A percentile compares a stretch with the other conserved stretches of the same genome.
Evolutionary conservation across 2,797 vertebrate species (phyloP).

Genomic region (Clarias fuscus): DNA sequence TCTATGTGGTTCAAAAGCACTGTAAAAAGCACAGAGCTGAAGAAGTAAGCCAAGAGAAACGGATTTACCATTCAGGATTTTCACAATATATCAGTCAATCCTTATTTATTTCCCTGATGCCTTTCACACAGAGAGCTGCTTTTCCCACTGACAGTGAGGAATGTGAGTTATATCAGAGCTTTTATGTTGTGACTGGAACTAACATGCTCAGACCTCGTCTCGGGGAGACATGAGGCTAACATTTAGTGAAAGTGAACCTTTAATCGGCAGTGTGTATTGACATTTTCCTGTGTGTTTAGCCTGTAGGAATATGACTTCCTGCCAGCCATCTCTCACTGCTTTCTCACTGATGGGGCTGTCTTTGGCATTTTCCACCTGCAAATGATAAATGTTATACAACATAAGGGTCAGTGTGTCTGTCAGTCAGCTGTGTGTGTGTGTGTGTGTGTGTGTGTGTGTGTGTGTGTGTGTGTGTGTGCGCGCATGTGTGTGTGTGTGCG

Average conservation of each 20-base stretch:
- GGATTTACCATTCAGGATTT: neutral
- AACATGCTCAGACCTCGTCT: neutral
- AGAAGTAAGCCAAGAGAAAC: neutral
- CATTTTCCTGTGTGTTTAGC: conserved; percentile 45
- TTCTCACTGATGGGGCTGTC: conserved; percentile 3
- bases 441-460: neutral
- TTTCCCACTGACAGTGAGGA: neutral
- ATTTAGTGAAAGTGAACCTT: conserved; percentile 37
- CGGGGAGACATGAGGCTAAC: neutral
- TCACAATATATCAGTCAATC: neutral
- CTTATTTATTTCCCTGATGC: neutral
- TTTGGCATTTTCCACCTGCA: neutral
- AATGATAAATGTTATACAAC: neutral
- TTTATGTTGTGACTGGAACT: conserved; percentile 2
- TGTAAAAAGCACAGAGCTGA: neutral
- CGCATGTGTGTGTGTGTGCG: neutral
- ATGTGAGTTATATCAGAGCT: too few relatives aligned
- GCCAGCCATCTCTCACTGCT: conserved; percentile 12
- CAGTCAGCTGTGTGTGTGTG: neutral
- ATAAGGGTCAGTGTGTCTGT: neutral
- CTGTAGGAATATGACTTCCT: conserved; percentile 39
- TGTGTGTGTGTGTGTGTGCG: neutral
- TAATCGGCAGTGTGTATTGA: conserved; percentile 43
- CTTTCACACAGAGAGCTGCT: neutral
- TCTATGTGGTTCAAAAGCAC: neutral